phyloP scores from a whole-genome alignment of 2,888 invertebrate genomes.

The Clistopyga incitator region DNA sequence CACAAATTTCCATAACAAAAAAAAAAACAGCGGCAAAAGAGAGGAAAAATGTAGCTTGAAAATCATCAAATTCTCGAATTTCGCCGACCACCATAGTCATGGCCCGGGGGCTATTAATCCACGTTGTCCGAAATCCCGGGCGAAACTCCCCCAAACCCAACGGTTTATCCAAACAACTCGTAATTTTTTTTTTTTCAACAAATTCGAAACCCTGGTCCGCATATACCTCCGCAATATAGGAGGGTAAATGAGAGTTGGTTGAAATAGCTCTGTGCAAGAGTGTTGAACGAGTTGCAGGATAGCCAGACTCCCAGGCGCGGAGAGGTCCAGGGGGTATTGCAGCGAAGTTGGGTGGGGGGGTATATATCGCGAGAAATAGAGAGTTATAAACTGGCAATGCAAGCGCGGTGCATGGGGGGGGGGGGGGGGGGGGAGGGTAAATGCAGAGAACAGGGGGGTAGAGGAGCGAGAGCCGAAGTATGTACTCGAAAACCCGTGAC shows the following conservation, averaged over 20 bases:
- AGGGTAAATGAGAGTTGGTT: not conserved
- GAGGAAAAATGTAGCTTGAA: not conserved
- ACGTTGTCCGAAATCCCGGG: slow-evolving; percentile 1
- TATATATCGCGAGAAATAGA: slow-evolving; percentile 55
- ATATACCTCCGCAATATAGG: not conserved
- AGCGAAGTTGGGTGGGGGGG: slow-evolving; percentile 6
- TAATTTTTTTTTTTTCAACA: slow-evolving; percentile 24
- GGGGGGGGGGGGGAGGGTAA: no score
- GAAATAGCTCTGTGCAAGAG: slow-evolving; percentile 6
- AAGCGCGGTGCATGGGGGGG: slow-evolving; percentile 41
- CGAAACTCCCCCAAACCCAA: not conserved
- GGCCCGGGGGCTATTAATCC: not conserved
- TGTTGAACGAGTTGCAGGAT: not conserved
- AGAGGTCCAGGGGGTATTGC: slow-evolving; percentile 15
- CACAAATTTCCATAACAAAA: not conserved
- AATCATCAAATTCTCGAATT: not conserved
- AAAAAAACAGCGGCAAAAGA: not conserved
- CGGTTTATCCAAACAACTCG: not conserved
- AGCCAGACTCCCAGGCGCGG: slow-evolving; percentile 34
- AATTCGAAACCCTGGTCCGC: slow-evolving; percentile 1
- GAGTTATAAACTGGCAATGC: slow-evolving; percentile 58
- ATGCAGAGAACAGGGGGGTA: not conserved
- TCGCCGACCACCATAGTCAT: not conserved
- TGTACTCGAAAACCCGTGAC: slow-evolving; percentile 52
- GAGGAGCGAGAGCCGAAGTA: slow-evolving; percentile 33